A percentile compares a stretch with the other conserved stretches of the same genome.
phyloP scores from a whole-genome alignment of 1,140 invertebrate genomes.

The Drosophila ananassae region DNA sequence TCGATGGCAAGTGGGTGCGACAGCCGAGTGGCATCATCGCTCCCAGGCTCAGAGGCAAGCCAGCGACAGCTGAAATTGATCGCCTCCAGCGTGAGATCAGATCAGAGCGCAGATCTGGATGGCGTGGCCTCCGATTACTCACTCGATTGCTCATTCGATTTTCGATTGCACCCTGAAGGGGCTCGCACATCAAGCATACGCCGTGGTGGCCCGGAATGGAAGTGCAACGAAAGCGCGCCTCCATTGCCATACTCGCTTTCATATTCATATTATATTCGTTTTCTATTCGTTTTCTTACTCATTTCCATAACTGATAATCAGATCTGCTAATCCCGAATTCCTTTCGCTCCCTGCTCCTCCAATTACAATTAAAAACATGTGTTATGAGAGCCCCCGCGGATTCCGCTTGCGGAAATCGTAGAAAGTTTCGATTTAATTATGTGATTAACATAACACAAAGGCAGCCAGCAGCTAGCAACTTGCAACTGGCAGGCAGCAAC shows the following conservation, averaged over 20 bases:
- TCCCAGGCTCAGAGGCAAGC: constrained; percentile 11
- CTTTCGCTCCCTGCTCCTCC: constrained; percentile 18
- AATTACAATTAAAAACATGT: constrained; percentile 7
- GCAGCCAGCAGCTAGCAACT: constrained; percentile 28
- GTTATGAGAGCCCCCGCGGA: background rate
- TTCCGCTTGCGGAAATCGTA: constrained; percentile 65
- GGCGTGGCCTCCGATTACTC: background rate
- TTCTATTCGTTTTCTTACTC: background rate
- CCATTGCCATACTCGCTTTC: too few species aligned
- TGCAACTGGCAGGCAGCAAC: constrained; percentile 11
- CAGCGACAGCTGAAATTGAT: constrained; percentile 1
- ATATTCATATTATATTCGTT: too few species aligned
- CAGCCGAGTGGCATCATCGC: constrained; percentile 38
- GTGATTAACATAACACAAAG: constrained; percentile 79
- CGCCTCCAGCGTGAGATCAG: background rate
- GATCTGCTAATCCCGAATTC: constrained; percentile 27
- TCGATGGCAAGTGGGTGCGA: constrained; percentile 22
- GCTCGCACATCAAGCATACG: too few species aligned
- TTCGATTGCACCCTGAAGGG: too few species aligned
- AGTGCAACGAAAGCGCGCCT: constrained; percentile 7
- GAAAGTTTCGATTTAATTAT: constrained; percentile 80
- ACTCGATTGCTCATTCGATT: background rate
- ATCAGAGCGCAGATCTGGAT: background rate
- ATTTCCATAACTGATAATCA: constrained; percentile 18
- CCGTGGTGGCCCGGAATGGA: constrained; percentile 13